A percentile compares a stretch with the other conserved stretches of the same genome.
These are phyloP conservation scores for Smittia sp. DNA, from an alignment of 2,888 invertebrate species.

Conservation along the genomic window DNA sequence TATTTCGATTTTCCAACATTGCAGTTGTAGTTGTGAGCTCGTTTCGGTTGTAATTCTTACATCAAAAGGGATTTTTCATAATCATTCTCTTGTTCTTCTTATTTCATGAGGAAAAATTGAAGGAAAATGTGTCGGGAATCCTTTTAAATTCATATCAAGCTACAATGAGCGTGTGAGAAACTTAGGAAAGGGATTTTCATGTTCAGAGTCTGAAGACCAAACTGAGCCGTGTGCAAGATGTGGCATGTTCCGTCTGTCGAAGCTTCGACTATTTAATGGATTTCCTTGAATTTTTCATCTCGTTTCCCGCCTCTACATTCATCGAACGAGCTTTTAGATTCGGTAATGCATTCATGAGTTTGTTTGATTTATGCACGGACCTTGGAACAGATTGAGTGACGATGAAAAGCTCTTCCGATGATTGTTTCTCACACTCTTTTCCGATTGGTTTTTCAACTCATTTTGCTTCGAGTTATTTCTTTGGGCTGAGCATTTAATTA, in stretches of 20 bases:
- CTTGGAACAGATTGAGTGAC: background rate
- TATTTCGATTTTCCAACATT: background rate
- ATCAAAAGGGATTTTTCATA: conserved; percentile 34
- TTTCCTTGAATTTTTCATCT: background rate
- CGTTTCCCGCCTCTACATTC: background rate
- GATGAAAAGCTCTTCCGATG: background rate
- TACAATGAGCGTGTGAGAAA: background rate
- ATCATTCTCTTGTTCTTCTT: background rate
- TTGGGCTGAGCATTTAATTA: background rate
- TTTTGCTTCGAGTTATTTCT: background rate
- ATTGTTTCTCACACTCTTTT: background rate
- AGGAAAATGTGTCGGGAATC: background rate
- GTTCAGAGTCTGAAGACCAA: background rate
- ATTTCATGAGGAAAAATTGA: background rate
- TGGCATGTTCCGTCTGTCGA: background rate
- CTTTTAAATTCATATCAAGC: conserved; percentile 32
- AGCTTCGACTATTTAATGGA: conserved; percentile 8
- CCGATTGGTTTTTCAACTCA: conserved; percentile 11
- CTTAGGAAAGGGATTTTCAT: conserved; percentile 1
- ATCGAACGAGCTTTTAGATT: conserved; percentile 4
- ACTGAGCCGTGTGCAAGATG: conserved; percentile 1
- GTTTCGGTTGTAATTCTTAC: conserved; percentile 30
- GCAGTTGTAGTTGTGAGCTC: background rate
- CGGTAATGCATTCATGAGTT: conserved; percentile 15
- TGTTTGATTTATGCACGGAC: background rate